A percentile compares a stretch with the other conserved stretches of the same genome.
phyloP scores from a whole-genome alignment of 2,797 vertebrate species.

The Sebastiscus albofasciatus region DNA sequence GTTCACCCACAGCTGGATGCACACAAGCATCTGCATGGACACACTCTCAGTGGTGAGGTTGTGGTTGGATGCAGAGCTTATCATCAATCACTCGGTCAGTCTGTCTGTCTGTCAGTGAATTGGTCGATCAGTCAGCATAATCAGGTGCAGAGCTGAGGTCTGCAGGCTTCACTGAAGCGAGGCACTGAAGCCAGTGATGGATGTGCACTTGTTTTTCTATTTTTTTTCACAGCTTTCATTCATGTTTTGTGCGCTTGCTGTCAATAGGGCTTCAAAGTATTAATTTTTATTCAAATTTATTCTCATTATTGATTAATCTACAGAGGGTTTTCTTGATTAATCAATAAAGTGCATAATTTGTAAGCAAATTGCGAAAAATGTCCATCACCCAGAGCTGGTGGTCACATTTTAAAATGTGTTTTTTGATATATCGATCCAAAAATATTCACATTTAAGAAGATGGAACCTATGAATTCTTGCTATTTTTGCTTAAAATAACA shows the following conservation, averaged over 20 bases:
- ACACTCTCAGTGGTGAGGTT: background rate
- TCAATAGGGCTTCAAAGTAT: background rate
- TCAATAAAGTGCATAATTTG: background rate
- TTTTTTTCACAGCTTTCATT: background rate
- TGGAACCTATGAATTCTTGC: background rate
- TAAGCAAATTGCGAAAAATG: background rate
- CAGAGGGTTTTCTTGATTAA: background rate
- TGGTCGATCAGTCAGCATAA: conserved; percentile 6
- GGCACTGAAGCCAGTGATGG: too few species aligned
- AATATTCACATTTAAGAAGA: background rate
- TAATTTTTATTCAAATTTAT: background rate
- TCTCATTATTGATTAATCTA: background rate
- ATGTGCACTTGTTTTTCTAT: background rate
- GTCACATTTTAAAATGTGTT: background rate
- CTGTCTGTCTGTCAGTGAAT: conserved; percentile 11
- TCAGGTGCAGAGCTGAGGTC: conserved; percentile 24
- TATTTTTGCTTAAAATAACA: background rate
- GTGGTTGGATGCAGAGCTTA: background rate
- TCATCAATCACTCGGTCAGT: conserved; percentile 23
- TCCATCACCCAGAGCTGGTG: background rate
- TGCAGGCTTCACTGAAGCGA: background rate
- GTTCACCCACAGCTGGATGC: background rate
- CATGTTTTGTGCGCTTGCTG: background rate
- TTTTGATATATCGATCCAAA: background rate
- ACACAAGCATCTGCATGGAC: background rate